Evolutionary conservation across 2,113 vertebrate genomes (phyloP).

Genomic region (Aleadryas rufinucha): DNA sequence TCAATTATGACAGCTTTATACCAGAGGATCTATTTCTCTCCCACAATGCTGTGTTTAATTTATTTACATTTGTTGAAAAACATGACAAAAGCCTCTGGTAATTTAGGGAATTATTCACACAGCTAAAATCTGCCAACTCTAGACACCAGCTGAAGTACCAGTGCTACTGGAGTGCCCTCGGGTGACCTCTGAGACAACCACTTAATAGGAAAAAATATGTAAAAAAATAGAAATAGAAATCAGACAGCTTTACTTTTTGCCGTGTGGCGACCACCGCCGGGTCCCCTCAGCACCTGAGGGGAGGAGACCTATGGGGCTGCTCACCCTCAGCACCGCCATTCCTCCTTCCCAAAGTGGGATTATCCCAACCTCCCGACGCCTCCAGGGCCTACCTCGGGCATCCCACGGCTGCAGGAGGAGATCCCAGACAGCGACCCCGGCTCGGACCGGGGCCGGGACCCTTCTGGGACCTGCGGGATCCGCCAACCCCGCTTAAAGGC

Average conservation of each 20-base stretch:
- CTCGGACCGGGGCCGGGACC: too few species aligned
- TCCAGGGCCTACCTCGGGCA: rapidly evolving
- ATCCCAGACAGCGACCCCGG: too few species aligned
- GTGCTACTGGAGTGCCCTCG: neutral
- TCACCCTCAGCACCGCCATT: too few species aligned
- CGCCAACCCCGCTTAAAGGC: neutral
- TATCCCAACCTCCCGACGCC: neutral
- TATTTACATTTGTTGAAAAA: neutral
- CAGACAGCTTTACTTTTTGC: rapidly evolving
- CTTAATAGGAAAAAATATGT: rapidly evolving
- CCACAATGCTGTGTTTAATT: neutral
- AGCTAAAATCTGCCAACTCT: neutral
- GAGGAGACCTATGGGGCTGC: neutral
- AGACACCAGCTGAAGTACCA: neutral
- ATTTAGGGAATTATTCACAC: neutral
- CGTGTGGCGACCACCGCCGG: rapidly evolving
- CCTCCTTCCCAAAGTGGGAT: neutral
- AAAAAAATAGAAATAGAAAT: rapidly evolving
- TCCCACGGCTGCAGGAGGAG: rapidly evolving
- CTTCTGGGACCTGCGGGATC: neutral
- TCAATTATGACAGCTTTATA: neutral
- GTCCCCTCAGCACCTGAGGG: neutral
- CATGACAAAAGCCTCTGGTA: neutral
- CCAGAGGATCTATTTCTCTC: neutral
- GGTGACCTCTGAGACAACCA: neutral